Evolutionary conservation across 2,797 vertebrate genomes (phyloP).

Genomic region (Lepilemur ruficaudatus): DNA sequence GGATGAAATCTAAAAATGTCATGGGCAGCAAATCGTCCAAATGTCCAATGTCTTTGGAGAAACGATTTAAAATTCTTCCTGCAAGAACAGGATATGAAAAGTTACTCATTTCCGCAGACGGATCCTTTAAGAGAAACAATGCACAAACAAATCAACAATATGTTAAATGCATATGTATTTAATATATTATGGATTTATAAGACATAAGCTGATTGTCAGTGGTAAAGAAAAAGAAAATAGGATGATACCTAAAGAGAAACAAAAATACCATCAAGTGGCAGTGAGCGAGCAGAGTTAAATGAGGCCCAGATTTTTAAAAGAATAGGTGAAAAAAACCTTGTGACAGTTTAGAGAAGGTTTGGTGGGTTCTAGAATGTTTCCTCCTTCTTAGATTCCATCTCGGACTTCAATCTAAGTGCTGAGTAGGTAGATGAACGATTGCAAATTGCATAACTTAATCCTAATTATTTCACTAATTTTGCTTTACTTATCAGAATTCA

Average conservation of each 20-base stretch:
- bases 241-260: conserved; percentile 48
- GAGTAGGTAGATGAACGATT: background rate
- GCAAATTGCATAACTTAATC: background rate
- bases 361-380: background rate
- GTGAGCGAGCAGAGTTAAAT: background rate
- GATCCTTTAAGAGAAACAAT: conserved; percentile 50
- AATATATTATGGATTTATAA: conserved; percentile 50
- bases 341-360: background rate
- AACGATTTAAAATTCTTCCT: conserved; percentile 92
- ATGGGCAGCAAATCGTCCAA: conserved; percentile 95
- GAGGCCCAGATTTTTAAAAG: background rate
- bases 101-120: conserved; percentile 69
- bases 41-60: conserved; percentile 97
- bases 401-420: background rate
- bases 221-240: conserved; percentile 57
- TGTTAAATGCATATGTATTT: conserved; percentile 63
- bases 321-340: no score
- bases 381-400: background rate
- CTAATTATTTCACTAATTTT: background rate
- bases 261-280: conserved; percentile 47
- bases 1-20: conserved; percentile 95
- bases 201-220: conserved; percentile 40
- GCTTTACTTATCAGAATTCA: background rate
- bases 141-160: conserved; percentile 63
- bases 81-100: conserved; percentile 70